phyloP scores from a whole-genome alignment of 1,140 invertebrate genomes.

The Heliconius melpomene region DNA sequence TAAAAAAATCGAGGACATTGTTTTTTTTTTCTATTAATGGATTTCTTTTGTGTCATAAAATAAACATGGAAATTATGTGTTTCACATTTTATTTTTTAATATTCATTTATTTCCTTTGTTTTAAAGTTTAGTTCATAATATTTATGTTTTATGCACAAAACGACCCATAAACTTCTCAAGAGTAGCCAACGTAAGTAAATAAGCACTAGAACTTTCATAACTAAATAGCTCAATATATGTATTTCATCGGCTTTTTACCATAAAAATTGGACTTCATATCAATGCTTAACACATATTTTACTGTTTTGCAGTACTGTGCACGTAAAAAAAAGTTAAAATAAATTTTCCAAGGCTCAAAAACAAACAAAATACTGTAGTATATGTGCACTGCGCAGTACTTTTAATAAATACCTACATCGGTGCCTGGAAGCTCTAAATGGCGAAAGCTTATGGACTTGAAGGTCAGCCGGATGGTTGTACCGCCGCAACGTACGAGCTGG shows the following conservation, averaged over 20 bases:
- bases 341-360: neutral
- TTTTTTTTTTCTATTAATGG: neutral
- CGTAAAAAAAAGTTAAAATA: neutral
- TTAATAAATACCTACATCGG: neutral
- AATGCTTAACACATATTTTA: neutral
- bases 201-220: too few species aligned
- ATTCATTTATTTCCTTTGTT: too few species aligned
- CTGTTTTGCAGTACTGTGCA: neutral
- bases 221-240: too few species aligned
- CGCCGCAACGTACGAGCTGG: neutral
- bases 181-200: too few species aligned
- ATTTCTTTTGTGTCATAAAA: too few species aligned
- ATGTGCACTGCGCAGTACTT: neutral
- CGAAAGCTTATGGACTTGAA: neutral
- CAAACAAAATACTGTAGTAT: neutral
- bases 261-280: too few species aligned
- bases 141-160: too few species aligned
- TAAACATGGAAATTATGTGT: too few species aligned
- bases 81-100: too few species aligned
- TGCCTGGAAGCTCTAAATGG: neutral
- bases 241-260: too few species aligned
- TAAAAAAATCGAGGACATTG: neutral
- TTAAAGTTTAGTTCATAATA: too few species aligned
- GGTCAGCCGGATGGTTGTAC: conserved; percentile 7
- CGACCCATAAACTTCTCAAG: too few species aligned